Conservation (phyloP, 1,140 invertebrate species). For the Calosoma granatense region DNA sequence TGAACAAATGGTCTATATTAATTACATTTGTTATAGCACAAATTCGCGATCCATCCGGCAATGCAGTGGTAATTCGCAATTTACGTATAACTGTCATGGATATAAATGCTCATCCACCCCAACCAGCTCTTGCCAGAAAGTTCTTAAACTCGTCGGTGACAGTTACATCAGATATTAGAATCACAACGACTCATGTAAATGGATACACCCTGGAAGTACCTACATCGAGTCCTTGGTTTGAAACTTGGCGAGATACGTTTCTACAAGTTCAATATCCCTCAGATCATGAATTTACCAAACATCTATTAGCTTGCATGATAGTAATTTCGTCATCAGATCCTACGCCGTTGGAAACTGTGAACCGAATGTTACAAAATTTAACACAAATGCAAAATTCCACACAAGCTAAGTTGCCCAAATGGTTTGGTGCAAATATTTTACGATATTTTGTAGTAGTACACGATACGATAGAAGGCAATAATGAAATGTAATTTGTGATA, state of each 20-base stretch:
- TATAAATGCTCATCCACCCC: slow-evolving; percentile 69
- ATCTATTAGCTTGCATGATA: slow-evolving; percentile 84
- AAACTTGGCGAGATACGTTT: slow-evolving; percentile 88
- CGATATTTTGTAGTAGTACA: slow-evolving; percentile 86
- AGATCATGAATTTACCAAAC: slow-evolving; percentile 92
- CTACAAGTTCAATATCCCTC: slow-evolving; percentile 80
- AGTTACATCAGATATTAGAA: slow-evolving; percentile 55
- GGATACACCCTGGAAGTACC: slow-evolving; percentile 52
- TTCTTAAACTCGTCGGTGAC: slow-evolving; percentile 80
- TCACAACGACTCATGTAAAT: slow-evolving; percentile 40
- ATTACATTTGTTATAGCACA: slow-evolving; percentile 47
- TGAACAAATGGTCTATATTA: slow-evolving; percentile 3
- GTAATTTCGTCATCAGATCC: slow-evolving; percentile 74
- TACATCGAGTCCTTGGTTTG: slow-evolving; percentile 84
- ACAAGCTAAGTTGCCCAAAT: slow-evolving; percentile 74
- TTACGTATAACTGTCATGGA: slow-evolving; percentile 73
- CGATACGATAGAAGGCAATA: slow-evolving; percentile 42
- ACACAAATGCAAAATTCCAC: slow-evolving; percentile 64
- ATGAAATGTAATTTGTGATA: slow-evolving; percentile 16
- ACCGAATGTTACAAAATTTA: slow-evolving; percentile 64
- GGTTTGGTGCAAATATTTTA: slow-evolving; percentile 78
- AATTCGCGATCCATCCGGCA: slow-evolving; percentile 73
- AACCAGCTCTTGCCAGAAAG: slow-evolving; percentile 71
- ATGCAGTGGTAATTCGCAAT: slow-evolving; percentile 59
- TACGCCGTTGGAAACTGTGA: slow-evolving; percentile 69